Percentiles rank a stretch among this genome's conserved stretches.
These are phyloP conservation scores for Loripinus fragilis DNA, from an alignment of 2,888 invertebrate genomes.

Conservation along the genomic window DNA sequence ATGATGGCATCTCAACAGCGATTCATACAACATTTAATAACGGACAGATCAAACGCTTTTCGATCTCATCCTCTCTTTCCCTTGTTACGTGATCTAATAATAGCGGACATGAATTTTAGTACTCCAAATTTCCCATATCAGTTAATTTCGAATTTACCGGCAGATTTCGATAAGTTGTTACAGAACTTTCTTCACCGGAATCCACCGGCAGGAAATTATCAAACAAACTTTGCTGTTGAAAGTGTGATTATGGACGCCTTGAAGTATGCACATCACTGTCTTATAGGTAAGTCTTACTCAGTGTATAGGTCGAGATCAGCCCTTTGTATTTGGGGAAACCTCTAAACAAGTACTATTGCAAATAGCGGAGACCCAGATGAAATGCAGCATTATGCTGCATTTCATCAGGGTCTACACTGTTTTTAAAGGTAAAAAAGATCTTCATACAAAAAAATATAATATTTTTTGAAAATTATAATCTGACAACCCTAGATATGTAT, in stretches of 20 bases:
- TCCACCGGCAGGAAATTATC: constrained; percentile 78
- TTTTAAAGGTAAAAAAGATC: too few species aligned
- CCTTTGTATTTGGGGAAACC: too few species aligned
- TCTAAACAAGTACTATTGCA: too few species aligned
- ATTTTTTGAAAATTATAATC: too few species aligned
- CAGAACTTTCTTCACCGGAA: constrained; percentile 82
- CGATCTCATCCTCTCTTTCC: constrained; percentile 82
- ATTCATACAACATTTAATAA: constrained; percentile 81
- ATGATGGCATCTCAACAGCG: constrained; percentile 79
- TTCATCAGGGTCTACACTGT: too few species aligned
- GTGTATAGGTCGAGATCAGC: too few species aligned
- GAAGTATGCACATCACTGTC: constrained; percentile 80
- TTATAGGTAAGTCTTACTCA: constrained; percentile 78
- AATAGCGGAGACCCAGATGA: too few species aligned
- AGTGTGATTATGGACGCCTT: constrained; percentile 82
- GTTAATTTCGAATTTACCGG: constrained; percentile 80
- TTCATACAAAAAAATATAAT: too few species aligned
- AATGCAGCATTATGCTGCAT: too few species aligned
- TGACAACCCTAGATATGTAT: too few species aligned
- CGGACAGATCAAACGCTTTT: constrained; percentile 81
- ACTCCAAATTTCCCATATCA: constrained; percentile 81
- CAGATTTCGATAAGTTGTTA: constrained; percentile 81
- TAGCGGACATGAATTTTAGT: constrained; percentile 83
- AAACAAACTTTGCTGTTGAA: constrained; percentile 78
- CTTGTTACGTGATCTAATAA: constrained; percentile 82